phyloP scores from a whole-genome alignment of 2,797 vertebrate species.

The Hypotaenidia philippensis region DNA sequence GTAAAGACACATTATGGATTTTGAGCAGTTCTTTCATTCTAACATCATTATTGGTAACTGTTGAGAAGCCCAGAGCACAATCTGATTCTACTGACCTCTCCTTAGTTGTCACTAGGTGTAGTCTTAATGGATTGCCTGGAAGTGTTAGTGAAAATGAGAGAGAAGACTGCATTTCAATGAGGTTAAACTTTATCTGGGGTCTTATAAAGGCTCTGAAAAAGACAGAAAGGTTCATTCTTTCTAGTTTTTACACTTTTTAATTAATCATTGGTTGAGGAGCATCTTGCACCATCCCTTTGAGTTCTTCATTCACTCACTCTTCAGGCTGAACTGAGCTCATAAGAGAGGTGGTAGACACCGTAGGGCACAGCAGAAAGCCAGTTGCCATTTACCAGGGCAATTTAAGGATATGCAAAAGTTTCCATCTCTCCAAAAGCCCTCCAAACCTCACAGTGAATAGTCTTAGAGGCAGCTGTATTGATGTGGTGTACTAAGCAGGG shows the following conservation, averaged over 20 bases:
- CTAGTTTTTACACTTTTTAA: background rate
- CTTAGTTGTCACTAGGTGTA: constrained; percentile 23
- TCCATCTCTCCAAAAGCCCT: background rate
- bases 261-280: background rate
- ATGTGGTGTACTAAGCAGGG: fast-evolving
- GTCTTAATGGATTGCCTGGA: background rate
- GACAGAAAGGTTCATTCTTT: background rate
- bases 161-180: background rate
- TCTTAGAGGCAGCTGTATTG: background rate
- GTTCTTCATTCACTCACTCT: background rate
- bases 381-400: background rate
- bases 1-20: background rate
- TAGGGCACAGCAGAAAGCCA: background rate
- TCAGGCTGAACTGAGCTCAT: background rate
- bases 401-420: background rate
- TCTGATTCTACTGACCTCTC: constrained; percentile 1
- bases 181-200: background rate
- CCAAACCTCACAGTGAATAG: background rate
- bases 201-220: background rate
- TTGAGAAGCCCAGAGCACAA: background rate
- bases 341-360: background rate
- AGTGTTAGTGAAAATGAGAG: constrained; percentile 9
- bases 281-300: background rate
- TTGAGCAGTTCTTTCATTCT: background rate
- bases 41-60: background rate